phyloP scores from a whole-genome alignment of 30 jellyfish, hydroid and myxozoan genomes.

The Aurelia sp. region DNA sequence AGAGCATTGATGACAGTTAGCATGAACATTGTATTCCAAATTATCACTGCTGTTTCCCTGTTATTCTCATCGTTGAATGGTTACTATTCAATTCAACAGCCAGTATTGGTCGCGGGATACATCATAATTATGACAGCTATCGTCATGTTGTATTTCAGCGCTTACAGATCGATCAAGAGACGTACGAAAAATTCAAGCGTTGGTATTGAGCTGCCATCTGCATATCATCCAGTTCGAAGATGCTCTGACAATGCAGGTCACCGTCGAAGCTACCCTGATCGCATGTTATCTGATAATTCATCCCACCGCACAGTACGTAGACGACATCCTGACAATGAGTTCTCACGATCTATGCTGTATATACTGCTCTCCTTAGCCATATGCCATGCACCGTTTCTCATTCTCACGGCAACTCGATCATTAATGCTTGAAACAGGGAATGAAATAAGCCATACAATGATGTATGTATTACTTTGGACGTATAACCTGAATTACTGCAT shows the following conservation, averaged over 20 bases:
- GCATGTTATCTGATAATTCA: no score
- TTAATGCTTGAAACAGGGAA: not conserved
- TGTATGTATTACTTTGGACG: conserved; percentile 49
- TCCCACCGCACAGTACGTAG: not conserved
- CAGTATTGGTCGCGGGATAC: conserved; percentile 23
- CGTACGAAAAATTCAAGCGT: conserved; percentile 43
- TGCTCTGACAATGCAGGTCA: no score
- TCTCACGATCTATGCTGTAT: conserved; percentile 22
- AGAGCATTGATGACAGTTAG: conserved; percentile 22
- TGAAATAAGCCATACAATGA: not conserved
- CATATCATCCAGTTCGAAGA: not conserved
- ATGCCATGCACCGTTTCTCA: conserved; percentile 29
- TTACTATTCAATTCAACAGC: conserved; percentile 30
- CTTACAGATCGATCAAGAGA: conserved; percentile 19
- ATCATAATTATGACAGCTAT: conserved; percentile 12
- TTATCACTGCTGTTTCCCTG: conserved; percentile 17
- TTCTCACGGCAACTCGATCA: conserved; percentile 27
- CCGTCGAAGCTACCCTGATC: no score
- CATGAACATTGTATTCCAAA: conserved; percentile 31
- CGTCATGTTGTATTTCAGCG: conserved; percentile 18
- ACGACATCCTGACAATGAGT: conserved; percentile 3
- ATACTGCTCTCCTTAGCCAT: conserved; percentile 11
- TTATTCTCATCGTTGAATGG: conserved; percentile 25
- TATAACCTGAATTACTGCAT: conserved; percentile 26
- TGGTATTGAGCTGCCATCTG: conserved; percentile 18